A percentile compares a stretch with the other conserved stretches of the same genome.
Conservation (phyloP, 37 sponge, comb jelly and placozoan species). For the Crambe crambe region DNA sequence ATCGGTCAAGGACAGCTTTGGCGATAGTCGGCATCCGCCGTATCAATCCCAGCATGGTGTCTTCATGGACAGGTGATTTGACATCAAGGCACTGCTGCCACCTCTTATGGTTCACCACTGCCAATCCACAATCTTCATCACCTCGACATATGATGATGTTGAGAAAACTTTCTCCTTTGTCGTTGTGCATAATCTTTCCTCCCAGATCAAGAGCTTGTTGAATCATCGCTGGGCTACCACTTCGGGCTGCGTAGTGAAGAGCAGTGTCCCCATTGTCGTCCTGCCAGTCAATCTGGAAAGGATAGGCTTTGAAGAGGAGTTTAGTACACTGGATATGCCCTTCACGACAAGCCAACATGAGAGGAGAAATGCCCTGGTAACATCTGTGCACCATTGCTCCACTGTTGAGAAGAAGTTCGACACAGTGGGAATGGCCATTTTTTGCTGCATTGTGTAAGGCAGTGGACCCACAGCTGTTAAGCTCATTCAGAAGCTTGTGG, state of each 20-base stretch:
- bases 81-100: constrained; percentile 82
- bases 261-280: constrained; percentile 66
- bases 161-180: constrained; percentile 62
- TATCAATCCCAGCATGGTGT: constrained; percentile 68
- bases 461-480: constrained; percentile 50
- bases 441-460: constrained; percentile 81
- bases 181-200: constrained; percentile 58
- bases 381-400: constrained; percentile 80
- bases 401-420: constrained; percentile 68
- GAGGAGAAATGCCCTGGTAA: constrained; percentile 60
- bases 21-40: constrained; percentile 75
- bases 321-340: constrained; percentile 52
- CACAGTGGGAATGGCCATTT: constrained; percentile 50
- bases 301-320: constrained; percentile 47
- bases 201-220: constrained; percentile 51
- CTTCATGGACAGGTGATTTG: constrained; percentile 32
- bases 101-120: constrained; percentile 45
- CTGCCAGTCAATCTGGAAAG: constrained; percentile 62
- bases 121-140: constrained; percentile 41
- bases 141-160: constrained; percentile 51
- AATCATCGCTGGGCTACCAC: constrained; percentile 50
- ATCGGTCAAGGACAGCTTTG: constrained; percentile 71
- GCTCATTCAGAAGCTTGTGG: constrained; percentile 62
- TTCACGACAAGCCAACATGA: constrained; percentile 45
- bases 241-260: constrained; percentile 68